phyloP scores from a whole-genome alignment of 2,888 invertebrate species.

The Tillus elongatus region DNA sequence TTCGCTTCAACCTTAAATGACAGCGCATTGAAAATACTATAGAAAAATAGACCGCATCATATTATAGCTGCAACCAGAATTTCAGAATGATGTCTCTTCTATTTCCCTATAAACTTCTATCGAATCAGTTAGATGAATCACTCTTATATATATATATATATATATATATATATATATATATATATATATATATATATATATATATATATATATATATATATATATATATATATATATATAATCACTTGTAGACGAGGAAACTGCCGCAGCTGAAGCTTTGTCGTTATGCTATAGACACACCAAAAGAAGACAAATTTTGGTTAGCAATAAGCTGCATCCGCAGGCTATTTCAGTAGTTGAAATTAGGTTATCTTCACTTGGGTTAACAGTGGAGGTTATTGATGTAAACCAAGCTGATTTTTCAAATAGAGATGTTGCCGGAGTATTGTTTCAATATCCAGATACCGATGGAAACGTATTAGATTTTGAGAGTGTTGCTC shows the following conservation, averaged over 20 bases:
- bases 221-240: too few relatives aligned
- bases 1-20: too few relatives aligned
- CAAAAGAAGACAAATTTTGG: constrained; percentile 74
- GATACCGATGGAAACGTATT: constrained; percentile 86
- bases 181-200: too few relatives aligned
- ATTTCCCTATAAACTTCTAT: too few relatives aligned
- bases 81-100: too few relatives aligned
- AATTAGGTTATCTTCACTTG: constrained; percentile 81
- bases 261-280: constrained; percentile 96
- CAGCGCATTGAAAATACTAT: too few relatives aligned
- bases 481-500: constrained; percentile 70
- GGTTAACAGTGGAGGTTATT: constrained; percentile 66
- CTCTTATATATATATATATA: too few relatives aligned
- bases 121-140: too few relatives aligned
- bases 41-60: too few relatives aligned
- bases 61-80: too few relatives aligned
- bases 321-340: constrained; percentile 87
- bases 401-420: constrained; percentile 69
- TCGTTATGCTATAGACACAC: constrained; percentile 80
- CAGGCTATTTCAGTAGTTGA: constrained; percentile 92
- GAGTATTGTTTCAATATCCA: constrained; percentile 88
- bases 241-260: constrained; percentile 92
- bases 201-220: too few relatives aligned
- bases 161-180: too few relatives aligned
- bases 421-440: constrained; percentile 55